These are phyloP conservation scores for Heterotilapia buettikoferi DNA, from an alignment of 2,113 vertebrate species.

Conservation along the genomic window DNA sequence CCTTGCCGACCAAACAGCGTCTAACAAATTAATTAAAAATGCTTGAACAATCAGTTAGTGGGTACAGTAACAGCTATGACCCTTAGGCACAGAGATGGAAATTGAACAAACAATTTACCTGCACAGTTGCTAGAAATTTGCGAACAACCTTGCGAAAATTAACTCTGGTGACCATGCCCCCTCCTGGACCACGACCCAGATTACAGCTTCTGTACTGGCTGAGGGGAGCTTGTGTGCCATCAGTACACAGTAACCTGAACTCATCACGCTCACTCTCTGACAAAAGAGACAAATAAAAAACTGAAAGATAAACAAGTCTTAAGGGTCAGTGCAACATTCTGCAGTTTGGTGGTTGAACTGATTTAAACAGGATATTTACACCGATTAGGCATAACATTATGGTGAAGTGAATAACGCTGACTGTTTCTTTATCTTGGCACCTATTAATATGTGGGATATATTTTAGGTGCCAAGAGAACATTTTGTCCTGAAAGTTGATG, in stretches of 20 bases:
- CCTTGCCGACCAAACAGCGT: slow-evolving; percentile 77
- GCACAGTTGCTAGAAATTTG: slow-evolving; percentile 75
- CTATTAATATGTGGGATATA: not conserved
- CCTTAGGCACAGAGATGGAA: not conserved
- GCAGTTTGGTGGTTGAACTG: not conserved
- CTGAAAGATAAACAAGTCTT: not conserved
- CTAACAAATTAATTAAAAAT: slow-evolving; percentile 45
- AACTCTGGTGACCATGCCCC: slow-evolving; percentile 69
- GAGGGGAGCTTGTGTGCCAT: slow-evolving; percentile 78
- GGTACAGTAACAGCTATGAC: not conserved
- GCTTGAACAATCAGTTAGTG: not conserved
- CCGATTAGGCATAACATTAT: not conserved
- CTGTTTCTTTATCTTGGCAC: not conserved
- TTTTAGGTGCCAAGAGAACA: not conserved
- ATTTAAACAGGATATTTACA: not conserved
- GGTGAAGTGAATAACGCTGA: not conserved
- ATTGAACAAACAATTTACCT: slow-evolving; percentile 57
- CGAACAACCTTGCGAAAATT: slow-evolving; percentile 77
- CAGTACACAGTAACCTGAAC: slow-evolving; percentile 78
- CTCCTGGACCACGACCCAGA: slow-evolving; percentile 81
- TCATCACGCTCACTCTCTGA: slow-evolving; percentile 70
- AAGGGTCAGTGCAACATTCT: not conserved
- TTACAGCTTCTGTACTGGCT: slow-evolving; percentile 74
- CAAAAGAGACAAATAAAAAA: not conserved
- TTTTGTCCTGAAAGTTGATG: not conserved